These are phyloP conservation scores for Pantelozetes paolii DNA, from an alignment of 2,888 invertebrate genomes.

Conservation along the genomic window DNA sequence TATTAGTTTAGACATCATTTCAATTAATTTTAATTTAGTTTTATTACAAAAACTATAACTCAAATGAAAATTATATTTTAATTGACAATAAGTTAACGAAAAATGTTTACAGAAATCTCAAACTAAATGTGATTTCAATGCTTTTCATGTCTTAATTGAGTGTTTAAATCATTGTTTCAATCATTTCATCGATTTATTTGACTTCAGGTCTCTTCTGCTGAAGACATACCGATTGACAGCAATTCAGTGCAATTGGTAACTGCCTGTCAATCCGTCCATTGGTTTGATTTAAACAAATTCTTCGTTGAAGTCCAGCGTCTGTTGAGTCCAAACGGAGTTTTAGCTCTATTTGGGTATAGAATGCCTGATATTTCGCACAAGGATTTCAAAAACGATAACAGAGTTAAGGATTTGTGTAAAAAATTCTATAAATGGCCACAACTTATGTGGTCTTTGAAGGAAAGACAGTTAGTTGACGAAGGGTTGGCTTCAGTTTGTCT, in stretches of 20 bases:
- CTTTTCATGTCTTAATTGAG: too few relatives aligned
- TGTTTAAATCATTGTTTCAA: too few relatives aligned
- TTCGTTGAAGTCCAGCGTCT: slow-evolving; percentile 44
- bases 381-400: slow-evolving; percentile 27
- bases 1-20: too few relatives aligned
- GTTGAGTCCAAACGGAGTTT: slow-evolving; percentile 41
- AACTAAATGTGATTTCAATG: too few relatives aligned
- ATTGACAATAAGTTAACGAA: too few relatives aligned
- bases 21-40: too few relatives aligned
- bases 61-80: too few relatives aligned
- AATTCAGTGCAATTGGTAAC: slow-evolving; percentile 43
- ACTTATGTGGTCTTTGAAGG: slow-evolving; percentile 20
- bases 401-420: slow-evolving; percentile 30
- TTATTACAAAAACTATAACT: too few relatives aligned
- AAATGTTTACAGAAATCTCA: neutral
- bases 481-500: slow-evolving; percentile 40
- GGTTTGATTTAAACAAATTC: slow-evolving; percentile 43
- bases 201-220: slow-evolving; percentile 31
- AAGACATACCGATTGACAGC: slow-evolving; percentile 34
- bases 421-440: slow-evolving; percentile 26
- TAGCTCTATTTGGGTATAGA: slow-evolving; percentile 45
- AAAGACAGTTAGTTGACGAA: slow-evolving; percentile 43
- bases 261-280: slow-evolving; percentile 44
- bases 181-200: too few relatives aligned
- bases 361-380: slow-evolving; percentile 42